These are phyloP conservation scores for Pelodiscus sinensis DNA, from an alignment of 2,113 vertebrate genomes.

Conservation along the genomic window DNA sequence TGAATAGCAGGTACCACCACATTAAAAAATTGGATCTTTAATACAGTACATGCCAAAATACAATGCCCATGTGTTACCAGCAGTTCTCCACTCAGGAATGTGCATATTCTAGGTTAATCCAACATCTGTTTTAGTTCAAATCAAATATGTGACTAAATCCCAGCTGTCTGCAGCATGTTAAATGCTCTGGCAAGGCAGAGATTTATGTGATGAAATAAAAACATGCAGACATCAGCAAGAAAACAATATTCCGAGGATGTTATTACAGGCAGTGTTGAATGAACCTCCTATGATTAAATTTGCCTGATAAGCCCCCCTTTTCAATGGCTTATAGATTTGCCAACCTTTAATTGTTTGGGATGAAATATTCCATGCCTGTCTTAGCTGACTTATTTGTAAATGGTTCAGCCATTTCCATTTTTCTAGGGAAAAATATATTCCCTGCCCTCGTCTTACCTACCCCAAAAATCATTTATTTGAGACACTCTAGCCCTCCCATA, in stretches of 20 bases:
- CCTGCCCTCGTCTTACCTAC: too few species aligned
- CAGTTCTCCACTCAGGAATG: conserved; percentile 3
- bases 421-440: too few species aligned
- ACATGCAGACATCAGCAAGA: not conserved
- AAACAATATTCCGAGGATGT: not conserved
- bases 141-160: not conserved
- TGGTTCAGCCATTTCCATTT: not conserved
- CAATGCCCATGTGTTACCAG: not conserved
- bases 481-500: too few species aligned
- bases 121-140: not conserved
- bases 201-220: conserved; percentile 15
- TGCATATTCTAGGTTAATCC: not conserved
- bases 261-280: not conserved
- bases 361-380: not conserved
- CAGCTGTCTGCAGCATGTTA: not conserved
- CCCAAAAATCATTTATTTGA: too few species aligned
- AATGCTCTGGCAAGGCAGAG: not conserved
- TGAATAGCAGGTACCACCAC: not conserved
- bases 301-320: not conserved
- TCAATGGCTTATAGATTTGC: not conserved
- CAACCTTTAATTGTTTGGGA: not conserved
- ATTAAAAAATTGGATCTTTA: not conserved
- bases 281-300: not conserved
- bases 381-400: not conserved
- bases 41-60: not conserved